Conservation (phyloP, 1,140 invertebrate species). For the Pogonus chalceus region DNA sequence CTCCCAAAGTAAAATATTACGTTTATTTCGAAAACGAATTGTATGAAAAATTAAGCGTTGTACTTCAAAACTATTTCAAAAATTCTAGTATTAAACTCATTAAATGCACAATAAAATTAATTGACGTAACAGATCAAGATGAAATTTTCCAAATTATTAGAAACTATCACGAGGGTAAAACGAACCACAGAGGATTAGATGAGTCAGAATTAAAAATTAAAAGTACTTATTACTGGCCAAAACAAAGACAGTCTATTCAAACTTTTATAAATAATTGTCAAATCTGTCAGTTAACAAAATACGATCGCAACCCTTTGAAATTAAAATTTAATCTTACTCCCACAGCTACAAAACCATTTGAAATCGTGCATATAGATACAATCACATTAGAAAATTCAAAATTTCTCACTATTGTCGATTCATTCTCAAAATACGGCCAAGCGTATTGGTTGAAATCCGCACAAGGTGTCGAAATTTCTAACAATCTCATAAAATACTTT, state of each 20-base stretch:
- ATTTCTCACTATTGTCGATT: constrained; percentile 15
- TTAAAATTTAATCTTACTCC: constrained; percentile 14
- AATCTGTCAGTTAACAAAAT: constrained; percentile 15
- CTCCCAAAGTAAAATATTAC: too few species aligned
- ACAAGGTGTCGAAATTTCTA: constrained; percentile 1
- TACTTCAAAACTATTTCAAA: too few species aligned
- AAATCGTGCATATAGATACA: constrained; percentile 14
- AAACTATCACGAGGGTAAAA: too few species aligned
- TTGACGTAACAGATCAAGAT: too few species aligned
- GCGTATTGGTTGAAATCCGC: constrained; percentile 7
- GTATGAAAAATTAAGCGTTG: too few species aligned
- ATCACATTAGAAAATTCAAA: constrained; percentile 10
- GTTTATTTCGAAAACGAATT: too few species aligned
- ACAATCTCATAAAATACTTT: constrained; percentile 13
- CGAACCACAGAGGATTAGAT: too few species aligned
- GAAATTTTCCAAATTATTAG: too few species aligned
- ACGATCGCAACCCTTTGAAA: constrained; percentile 12
- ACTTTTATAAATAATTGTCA: constrained; percentile 13
- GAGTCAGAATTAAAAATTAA: too few species aligned
- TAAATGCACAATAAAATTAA: too few species aligned
- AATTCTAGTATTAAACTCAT: too few species aligned
- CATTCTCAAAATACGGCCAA: constrained; percentile 16
- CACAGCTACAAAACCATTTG: constrained; percentile 13
- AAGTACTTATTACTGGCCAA: neutral
- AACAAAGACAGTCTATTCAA: constrained; percentile 11